A percentile compares a stretch with the other conserved stretches of the same genome.
Conservation (phyloP, 2,113 vertebrate genomes). For the Solea senegalensis region DNA sequence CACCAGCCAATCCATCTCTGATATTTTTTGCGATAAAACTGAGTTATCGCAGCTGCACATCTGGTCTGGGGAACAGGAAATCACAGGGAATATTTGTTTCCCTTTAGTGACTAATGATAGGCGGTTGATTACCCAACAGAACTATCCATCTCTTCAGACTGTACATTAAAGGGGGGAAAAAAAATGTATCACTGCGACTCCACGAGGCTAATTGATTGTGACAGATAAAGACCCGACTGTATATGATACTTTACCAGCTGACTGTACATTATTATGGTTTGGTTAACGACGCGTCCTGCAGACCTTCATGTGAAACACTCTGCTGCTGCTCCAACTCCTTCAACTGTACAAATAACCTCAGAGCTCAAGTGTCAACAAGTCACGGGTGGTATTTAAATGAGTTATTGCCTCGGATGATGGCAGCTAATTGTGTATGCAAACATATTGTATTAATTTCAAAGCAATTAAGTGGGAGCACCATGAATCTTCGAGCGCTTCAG, state of each 20-base stretch:
- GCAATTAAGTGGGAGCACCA: background rate
- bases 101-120: no score
- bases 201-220: no score
- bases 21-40: no score
- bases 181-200: no score
- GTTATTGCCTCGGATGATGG: background rate
- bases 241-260: background rate
- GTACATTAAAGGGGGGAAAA: no score
- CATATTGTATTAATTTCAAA: constrained; percentile 1
- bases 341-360: background rate
- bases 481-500: background rate
- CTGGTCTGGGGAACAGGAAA: no score
- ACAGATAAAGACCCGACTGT: background rate
- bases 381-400: background rate
- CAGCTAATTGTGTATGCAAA: background rate
- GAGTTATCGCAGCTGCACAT: no score
- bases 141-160: no score
- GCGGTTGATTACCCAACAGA: no score
- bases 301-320: background rate
- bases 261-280: background rate
- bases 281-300: background rate
- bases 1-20: no score
- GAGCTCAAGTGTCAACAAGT: background rate
- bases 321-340: background rate
- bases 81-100: no score